phyloP scores from a whole-genome alignment of 2,113 vertebrate species.

The Indri indri region DNA sequence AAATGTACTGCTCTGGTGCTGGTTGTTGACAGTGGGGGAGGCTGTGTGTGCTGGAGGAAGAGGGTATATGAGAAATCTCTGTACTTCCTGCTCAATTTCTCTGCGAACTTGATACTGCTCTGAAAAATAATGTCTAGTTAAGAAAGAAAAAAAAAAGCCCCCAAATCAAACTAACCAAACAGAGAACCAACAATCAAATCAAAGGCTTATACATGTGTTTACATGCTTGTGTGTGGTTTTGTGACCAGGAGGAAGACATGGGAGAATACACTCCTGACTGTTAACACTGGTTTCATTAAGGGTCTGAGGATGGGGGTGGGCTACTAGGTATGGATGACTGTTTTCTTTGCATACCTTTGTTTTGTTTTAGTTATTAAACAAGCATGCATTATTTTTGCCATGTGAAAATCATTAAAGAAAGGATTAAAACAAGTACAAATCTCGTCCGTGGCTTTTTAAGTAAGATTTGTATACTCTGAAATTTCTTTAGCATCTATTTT shows the following conservation, averaged over 20 bases:
- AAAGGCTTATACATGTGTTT: background rate
- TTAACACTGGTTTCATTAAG: background rate
- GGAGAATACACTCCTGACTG: no score
- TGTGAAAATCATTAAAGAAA: background rate
- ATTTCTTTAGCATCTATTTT: background rate
- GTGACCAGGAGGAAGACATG: background rate
- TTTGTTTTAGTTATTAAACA: background rate
- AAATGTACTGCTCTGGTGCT: background rate
- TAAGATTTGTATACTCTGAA: background rate
- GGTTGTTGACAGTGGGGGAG: background rate
- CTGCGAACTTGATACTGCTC: background rate
- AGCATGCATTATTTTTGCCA: background rate
- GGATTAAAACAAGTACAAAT: background rate
- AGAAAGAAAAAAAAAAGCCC: no score
- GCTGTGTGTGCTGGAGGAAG: background rate
- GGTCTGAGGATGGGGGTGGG: background rate
- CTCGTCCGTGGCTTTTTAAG: background rate
- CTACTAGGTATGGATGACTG: background rate
- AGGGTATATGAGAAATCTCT: background rate
- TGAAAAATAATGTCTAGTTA: background rate
- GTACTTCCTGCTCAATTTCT: background rate
- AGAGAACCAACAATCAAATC: background rate
- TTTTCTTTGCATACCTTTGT: background rate
- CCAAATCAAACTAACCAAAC: background rate
- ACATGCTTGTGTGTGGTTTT: background rate